These are phyloP conservation scores for Clarias platycephalus DNA, from an alignment of 2,797 vertebrate species.

Conservation along the genomic window DNA sequence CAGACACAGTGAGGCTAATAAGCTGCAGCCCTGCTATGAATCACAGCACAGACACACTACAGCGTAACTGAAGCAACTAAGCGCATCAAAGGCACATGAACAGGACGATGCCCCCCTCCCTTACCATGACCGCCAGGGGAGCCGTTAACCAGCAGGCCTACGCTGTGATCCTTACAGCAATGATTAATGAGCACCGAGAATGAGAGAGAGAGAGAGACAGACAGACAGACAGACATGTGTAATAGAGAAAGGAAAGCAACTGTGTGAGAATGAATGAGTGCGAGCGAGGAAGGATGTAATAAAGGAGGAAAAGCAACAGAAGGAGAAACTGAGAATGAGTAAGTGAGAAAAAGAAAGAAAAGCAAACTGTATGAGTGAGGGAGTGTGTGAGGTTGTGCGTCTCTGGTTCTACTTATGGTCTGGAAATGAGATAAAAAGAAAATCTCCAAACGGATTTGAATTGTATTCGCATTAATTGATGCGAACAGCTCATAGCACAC, in stretches of 20 bases:
- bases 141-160: constrained; percentile 63
- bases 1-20: constrained; percentile 57
- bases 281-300: not conserved
- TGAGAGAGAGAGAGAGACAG: constrained; percentile 58
- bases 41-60: constrained; percentile 47
- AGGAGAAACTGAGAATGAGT: constrained; percentile 47
- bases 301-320: constrained; percentile 30
- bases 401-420: constrained; percentile 73
- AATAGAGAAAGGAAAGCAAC: too few species aligned
- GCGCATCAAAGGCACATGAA: constrained; percentile 58
- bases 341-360: constrained; percentile 53
- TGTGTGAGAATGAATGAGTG: constrained; percentile 1
- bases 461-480: constrained; percentile 71
- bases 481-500: constrained; percentile 78
- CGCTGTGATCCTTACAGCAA: constrained; percentile 65
- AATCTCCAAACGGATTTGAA: constrained; percentile 73
- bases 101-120: constrained; percentile 47
- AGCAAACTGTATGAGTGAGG: constrained; percentile 44
- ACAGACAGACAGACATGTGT: constrained; percentile 37
- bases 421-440: constrained; percentile 76
- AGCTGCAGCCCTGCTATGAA: constrained; percentile 59
- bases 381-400: constrained; percentile 45
- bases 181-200: constrained; percentile 67
- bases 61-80: constrained; percentile 55
- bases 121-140: constrained; percentile 48